Conservation (phyloP, 92 coral and sea anemone species). For the Ricordea florida region DNA sequence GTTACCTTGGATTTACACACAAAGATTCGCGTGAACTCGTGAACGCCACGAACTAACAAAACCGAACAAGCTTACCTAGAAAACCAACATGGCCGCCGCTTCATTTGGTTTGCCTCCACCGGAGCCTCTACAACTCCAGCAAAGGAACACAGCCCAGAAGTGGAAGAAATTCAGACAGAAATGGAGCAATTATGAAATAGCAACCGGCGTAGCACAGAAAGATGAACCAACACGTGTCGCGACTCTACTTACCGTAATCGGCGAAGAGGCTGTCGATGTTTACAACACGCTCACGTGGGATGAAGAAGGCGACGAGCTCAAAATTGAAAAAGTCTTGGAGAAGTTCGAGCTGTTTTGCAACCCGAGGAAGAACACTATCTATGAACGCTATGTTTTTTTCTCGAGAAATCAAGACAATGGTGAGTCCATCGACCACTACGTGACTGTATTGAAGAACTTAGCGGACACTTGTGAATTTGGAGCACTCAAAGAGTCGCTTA, state of each 20-base stretch:
- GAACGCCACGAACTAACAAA: too few relatives aligned
- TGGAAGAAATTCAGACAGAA: conserved; percentile 43
- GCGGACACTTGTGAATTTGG: conserved; percentile 52
- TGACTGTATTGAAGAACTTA: conserved; percentile 31
- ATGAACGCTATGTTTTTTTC: conserved; percentile 40
- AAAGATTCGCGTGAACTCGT: too few relatives aligned
- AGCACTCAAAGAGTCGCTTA: conserved; percentile 51
- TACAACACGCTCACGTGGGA: conserved; percentile 46
- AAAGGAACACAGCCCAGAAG: conserved; percentile 27
- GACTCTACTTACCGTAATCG: conserved; percentile 33
- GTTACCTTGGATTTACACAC: too few relatives aligned
- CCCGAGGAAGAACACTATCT: conserved; percentile 49
- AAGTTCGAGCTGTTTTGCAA: conserved; percentile 44
- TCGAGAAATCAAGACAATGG: conserved; percentile 46
- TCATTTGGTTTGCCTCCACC: conserved; percentile 30
- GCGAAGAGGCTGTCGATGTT: conserved; percentile 44
- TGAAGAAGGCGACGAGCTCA: conserved; percentile 17
- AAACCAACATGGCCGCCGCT: conserved; percentile 32
- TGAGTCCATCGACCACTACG: conserved; percentile 47
- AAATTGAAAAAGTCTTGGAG: conserved; percentile 41
- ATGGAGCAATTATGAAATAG: conserved; percentile 39
- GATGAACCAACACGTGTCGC: conserved; percentile 23
- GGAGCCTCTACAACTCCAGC: too few relatives aligned
- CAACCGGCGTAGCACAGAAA: conserved; percentile 36
- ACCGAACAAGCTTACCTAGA: too few relatives aligned